These are phyloP conservation scores for Ptilonorhynchus violaceus DNA, from an alignment of 2,113 vertebrate species.

Conservation along the genomic window DNA sequence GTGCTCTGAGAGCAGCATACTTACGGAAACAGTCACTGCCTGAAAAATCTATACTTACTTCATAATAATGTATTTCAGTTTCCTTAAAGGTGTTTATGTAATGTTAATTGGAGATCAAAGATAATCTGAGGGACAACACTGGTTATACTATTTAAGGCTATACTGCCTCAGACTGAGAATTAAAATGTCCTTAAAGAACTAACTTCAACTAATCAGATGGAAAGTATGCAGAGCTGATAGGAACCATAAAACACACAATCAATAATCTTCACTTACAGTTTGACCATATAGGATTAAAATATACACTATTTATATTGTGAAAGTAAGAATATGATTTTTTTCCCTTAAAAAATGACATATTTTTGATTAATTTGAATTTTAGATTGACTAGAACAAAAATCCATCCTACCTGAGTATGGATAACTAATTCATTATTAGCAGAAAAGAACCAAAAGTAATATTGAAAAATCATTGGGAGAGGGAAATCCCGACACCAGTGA, in stretches of 20 bases:
- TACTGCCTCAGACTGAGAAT: neutral
- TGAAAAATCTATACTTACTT: neutral
- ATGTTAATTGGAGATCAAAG: neutral
- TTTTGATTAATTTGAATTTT: neutral
- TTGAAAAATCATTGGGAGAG: neutral
- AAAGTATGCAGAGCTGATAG: neutral
- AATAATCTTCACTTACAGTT: neutral
- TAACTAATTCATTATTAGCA: neutral
- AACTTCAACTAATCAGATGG: neutral
- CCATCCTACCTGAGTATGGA: neutral
- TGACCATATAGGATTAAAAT: neutral
- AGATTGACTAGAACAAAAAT: neutral
- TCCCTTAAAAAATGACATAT: neutral
- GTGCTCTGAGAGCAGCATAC: neutral
- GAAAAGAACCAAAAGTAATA: neutral
- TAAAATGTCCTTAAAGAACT: neutral
- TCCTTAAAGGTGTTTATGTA: neutral
- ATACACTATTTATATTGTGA: neutral
- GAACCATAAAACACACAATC: neutral
- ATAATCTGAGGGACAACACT: neutral
- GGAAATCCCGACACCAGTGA: neutral
- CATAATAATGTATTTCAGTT: neutral
- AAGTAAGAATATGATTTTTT: neutral
- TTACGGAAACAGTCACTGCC: neutral
- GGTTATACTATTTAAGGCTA: neutral